phyloP scores from a whole-genome alignment of 2,797 vertebrate genomes.

The Amazonetta brasiliensis region DNA sequence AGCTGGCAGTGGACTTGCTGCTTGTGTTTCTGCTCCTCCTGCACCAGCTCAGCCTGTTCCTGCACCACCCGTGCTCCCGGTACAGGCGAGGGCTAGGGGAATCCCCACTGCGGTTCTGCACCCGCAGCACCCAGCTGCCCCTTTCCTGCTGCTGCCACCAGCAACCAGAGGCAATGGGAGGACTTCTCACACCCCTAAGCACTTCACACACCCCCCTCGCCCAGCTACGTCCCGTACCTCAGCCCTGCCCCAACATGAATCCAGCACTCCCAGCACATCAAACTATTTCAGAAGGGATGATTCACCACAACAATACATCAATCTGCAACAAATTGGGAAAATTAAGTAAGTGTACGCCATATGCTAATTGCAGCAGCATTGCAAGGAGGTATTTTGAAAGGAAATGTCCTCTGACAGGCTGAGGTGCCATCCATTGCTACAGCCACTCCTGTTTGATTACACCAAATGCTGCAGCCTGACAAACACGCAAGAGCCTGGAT shows the following conservation, averaged over 20 bases:
- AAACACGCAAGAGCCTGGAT: neutral
- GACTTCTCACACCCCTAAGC: neutral
- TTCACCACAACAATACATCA: neutral
- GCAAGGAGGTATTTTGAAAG: neutral
- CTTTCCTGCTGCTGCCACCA: neutral
- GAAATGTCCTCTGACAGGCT: accelerated
- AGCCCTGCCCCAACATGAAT: neutral
- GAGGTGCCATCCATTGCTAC: neutral
- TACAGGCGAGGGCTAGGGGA: neutral
- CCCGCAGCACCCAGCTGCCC: neutral
- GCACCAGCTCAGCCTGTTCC: conserved; percentile 2
- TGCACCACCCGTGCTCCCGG: neutral
- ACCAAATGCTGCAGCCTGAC: accelerated
- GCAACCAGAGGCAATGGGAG: neutral
- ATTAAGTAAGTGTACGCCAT: neutral
- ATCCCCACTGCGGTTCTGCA: accelerated
- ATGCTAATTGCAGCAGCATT: accelerated
- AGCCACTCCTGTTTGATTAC: neutral
- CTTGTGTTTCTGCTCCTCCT: conserved; percentile 5
- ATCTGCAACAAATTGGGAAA: neutral
- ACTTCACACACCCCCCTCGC: neutral
- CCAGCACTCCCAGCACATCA: neutral
- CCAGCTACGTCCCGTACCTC: neutral
- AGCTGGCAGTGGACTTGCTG: neutral
- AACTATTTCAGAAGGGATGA: neutral